A percentile compares a stretch with the other conserved stretches of the same genome.
phyloP scores from a whole-genome alignment of 2,888 invertebrate species.

The Hartigia nigra region DNA sequence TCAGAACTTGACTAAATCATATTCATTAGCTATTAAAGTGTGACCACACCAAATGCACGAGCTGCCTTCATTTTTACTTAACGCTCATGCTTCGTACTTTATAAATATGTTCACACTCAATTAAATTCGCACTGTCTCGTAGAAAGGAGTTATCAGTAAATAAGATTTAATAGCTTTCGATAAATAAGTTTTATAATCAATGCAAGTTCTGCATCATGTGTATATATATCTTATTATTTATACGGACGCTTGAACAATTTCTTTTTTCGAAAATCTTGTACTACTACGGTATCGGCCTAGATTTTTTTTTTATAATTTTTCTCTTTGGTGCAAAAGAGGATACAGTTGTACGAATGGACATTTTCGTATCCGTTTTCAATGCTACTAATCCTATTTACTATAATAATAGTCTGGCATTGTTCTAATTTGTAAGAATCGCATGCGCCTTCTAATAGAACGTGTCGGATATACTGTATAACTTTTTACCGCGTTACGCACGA shows the following conservation, averaged over 20 bases:
- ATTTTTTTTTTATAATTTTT: background rate
- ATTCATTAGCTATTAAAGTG: background rate
- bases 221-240: background rate
- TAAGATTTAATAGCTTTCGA: background rate
- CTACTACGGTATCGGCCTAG: background rate
- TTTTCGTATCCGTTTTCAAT: background rate
- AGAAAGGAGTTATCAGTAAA: background rate
- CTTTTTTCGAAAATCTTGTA: background rate
- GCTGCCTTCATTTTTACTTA: background rate
- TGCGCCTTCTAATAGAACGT: background rate
- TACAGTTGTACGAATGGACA: background rate
- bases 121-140: slow-evolving; percentile 38
- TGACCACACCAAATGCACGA: background rate
- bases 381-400: background rate
- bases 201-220: background rate
- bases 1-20: background rate
- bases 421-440: background rate
- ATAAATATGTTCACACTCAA: slow-evolving; percentile 50
- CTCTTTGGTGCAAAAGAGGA: background rate
- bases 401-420: background rate
- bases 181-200: background rate
- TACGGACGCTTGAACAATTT: background rate
- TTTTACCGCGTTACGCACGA: background rate
- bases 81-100: slow-evolving; percentile 34
- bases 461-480: background rate